These are phyloP conservation scores for Anguilla japonica DNA, from an alignment of 2,113 vertebrate genomes.

Conservation along the genomic window DNA sequence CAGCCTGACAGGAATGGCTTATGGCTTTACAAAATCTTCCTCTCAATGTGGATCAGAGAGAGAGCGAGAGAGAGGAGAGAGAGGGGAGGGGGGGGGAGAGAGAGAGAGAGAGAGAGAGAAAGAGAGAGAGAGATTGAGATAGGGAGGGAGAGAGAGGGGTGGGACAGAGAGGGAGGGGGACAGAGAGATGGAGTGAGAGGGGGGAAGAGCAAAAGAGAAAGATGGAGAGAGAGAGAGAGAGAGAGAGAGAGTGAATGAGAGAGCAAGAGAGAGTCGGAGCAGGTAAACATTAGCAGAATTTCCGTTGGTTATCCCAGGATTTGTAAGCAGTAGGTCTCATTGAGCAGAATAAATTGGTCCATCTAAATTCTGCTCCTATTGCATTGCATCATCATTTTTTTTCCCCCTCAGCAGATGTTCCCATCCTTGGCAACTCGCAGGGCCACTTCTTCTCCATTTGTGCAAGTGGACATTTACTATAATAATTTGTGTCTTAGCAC, in stretches of 20 bases:
- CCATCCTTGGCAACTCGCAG: neutral
- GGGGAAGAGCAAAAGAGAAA: too few relatives aligned
- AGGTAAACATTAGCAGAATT: neutral
- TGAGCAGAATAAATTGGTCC: neutral
- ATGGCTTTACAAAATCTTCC: neutral
- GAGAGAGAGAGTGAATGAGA: too few relatives aligned
- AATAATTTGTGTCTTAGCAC: neutral
- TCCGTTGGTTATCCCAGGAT: neutral
- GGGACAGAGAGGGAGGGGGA: too few relatives aligned
- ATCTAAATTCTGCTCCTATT: neutral
- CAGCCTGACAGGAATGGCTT: neutral
- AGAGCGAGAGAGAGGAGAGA: too few relatives aligned
- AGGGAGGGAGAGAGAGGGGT: too few relatives aligned
- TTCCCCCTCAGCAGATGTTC: neutral
- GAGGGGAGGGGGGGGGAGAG: too few relatives aligned
- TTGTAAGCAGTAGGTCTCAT: neutral
- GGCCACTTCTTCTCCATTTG: neutral
- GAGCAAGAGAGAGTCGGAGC: neutral
- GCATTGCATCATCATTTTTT: neutral
- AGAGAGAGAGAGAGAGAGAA: too few relatives aligned
- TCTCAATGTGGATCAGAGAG: neutral
- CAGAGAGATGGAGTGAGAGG: too few relatives aligned
- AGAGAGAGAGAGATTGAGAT: too few relatives aligned
- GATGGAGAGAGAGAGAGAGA: too few relatives aligned
- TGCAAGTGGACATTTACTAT: neutral